Base-by-base conservation (phyloP, 2,797 vertebrate species). In the Artibeus lituratus region DNA sequence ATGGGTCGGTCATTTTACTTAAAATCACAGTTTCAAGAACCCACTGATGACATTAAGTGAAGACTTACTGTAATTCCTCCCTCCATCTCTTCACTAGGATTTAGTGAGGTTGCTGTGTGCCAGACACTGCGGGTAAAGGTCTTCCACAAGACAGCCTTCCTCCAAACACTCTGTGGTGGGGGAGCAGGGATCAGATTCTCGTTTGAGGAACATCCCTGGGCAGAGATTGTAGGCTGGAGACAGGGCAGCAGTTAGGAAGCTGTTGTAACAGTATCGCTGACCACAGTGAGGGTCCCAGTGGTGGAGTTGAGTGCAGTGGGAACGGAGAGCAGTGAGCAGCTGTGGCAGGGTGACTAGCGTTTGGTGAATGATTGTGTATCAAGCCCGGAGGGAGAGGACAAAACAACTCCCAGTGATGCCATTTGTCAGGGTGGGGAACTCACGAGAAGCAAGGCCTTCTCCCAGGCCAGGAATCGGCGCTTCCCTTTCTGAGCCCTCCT, bases 331-430 rank as follows among this genome's bases (percentile, higher is more conserved):
- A 14, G n/a, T 5, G 4, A 49, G 10, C 3, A 24, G 32, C 76
- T 35, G 32, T 10, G 42, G 19, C 4, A 1, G n/a, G 47, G 18
- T 2, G 24, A 4, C 4, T 16, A 12, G 83, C 16, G 4, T 32
- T 78, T 47, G 55, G 19, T 59, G 59, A 74, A 37, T 10, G 14
- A 9, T 10, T n/a, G 2, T 29, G 2, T 39, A 32, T 62, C 18
- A 18, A 51, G 51, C 29, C 21, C 78, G 19, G 19, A 73, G 59
- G 11, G 51, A 65, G 21, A 37, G 15, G 26, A 19, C 22, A 39
- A 3, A 15, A 11, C 35, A 65, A 15, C 42, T 26, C 39, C 0
- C 3, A 26, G 10, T 22, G n/a, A 21, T 78, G 35, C 19, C 14
- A 0, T 77, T 47, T 39, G 84, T 37, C 10, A 42, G 80, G 39